These are phyloP conservation scores for Trypoxylus dichotomus DNA, from an alignment of 1,140 invertebrate species.

Conservation along the genomic window DNA sequence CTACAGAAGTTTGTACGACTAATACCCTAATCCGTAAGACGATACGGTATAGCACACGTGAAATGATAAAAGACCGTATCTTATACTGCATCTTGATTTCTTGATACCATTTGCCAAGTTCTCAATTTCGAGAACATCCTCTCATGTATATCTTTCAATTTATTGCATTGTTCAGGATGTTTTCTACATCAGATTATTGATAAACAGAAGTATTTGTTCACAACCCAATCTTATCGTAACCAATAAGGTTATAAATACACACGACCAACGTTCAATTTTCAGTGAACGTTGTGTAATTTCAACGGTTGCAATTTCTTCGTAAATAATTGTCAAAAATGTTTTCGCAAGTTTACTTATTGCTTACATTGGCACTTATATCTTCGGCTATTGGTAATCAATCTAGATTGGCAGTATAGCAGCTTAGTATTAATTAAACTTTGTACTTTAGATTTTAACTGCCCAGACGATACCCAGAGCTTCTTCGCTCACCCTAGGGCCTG, in stretches of 20 bases:
- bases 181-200: no score
- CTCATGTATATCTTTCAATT: neutral
- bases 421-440: no score
- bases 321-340: constrained; percentile 11
- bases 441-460: neutral
- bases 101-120: neutral
- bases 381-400: neutral
- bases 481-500: constrained; percentile 52
- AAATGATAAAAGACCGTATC: neutral
- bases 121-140: neutral
- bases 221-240: neutral
- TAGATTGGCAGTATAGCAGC: no score
- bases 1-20: neutral
- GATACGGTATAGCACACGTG: neutral
- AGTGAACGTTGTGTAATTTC: neutral
- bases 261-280: neutral
- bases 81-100: neutral
- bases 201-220: no score
- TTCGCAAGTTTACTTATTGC: neutral
- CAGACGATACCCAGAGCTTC: neutral
- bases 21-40: neutral
- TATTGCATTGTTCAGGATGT: neutral
- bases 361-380: neutral
- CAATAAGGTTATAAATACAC: neutral
- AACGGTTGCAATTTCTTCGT: neutral